Conservation (phyloP, 2,888 invertebrate species). For the Doris montereyensis region DNA sequence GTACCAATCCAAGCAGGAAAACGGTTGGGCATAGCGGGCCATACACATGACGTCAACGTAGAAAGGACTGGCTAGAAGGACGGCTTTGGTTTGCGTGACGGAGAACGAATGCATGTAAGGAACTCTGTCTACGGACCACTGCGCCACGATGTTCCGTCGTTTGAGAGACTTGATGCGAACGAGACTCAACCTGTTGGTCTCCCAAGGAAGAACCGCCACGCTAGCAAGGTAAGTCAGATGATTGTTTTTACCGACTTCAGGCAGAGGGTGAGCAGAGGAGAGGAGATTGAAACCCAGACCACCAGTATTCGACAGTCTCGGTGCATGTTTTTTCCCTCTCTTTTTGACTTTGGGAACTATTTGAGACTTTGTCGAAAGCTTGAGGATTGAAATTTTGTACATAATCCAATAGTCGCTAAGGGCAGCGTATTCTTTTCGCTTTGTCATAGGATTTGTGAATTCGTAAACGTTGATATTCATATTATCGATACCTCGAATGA, state of each 20-base stretch:
- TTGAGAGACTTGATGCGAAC: conserved; percentile 55
- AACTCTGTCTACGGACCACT: conserved; percentile 57
- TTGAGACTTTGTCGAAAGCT: conserved; percentile 49
- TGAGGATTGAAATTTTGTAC: conserved; percentile 53
- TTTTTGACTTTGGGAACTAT: conserved; percentile 47
- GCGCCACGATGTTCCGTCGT: conserved; percentile 56
- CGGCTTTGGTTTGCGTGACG: conserved; percentile 59
- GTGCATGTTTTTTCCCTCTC: neutral
- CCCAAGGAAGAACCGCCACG: conserved; percentile 56
- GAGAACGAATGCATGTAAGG: conserved; percentile 71
- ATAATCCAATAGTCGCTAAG: conserved; percentile 67
- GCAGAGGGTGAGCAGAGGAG: conserved; percentile 68
- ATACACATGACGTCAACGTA: conserved; percentile 61
- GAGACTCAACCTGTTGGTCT: conserved; percentile 53
- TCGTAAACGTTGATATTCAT: conserved; percentile 66
- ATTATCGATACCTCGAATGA: conserved; percentile 66
- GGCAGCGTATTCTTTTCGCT: conserved; percentile 52
- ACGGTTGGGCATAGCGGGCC: conserved; percentile 56
- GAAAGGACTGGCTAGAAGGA: conserved; percentile 65
- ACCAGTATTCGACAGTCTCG: neutral
- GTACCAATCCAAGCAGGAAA: conserved; percentile 63
- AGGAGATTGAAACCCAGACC: conserved; percentile 54
- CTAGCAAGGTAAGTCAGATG: conserved; percentile 62
- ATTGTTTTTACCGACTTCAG: conserved; percentile 56
- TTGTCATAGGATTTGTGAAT: conserved; percentile 44